These are phyloP conservation scores for Yponomeuta plumbellus DNA, from an alignment of 2,888 invertebrate species.

Conservation along the genomic window DNA sequence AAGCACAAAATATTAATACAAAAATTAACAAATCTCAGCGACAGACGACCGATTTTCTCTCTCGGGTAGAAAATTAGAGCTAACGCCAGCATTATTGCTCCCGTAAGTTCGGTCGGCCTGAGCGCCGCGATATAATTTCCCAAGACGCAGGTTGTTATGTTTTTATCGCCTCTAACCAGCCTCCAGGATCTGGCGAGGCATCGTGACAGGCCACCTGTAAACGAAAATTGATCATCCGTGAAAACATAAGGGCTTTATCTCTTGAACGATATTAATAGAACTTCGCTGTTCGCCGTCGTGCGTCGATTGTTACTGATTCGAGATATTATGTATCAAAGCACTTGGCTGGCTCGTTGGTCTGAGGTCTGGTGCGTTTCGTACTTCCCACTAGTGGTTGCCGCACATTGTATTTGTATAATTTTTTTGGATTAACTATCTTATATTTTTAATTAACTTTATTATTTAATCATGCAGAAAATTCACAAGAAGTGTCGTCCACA, in stretches of 20 bases:
- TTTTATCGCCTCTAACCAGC: background rate
- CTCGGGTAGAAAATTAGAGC: background rate
- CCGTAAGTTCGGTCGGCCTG: background rate
- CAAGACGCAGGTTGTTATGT: background rate
- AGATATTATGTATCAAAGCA: background rate
- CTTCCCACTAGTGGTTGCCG: too few relatives aligned
- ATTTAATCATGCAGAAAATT: too few relatives aligned
- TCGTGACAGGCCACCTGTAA: background rate
- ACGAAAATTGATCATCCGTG: background rate
- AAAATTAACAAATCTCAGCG: background rate
- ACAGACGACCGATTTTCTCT: background rate
- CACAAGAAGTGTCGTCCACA: too few relatives aligned
- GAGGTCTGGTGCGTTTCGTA: too few relatives aligned
- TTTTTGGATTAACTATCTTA: too few relatives aligned
- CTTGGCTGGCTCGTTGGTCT: background rate
- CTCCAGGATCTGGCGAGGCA: background rate
- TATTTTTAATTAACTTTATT: too few relatives aligned
- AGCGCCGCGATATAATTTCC: background rate
- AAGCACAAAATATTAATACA: too few relatives aligned
- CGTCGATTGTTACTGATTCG: background rate
- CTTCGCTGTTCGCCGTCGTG: background rate
- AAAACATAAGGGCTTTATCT: slow-evolving; percentile 1
- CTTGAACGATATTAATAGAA: background rate
- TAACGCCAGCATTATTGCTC: background rate
- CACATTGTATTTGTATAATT: too few relatives aligned